phyloP scores from a whole-genome alignment of 2,113 vertebrate genomes.

The Condylura cristata region DNA sequence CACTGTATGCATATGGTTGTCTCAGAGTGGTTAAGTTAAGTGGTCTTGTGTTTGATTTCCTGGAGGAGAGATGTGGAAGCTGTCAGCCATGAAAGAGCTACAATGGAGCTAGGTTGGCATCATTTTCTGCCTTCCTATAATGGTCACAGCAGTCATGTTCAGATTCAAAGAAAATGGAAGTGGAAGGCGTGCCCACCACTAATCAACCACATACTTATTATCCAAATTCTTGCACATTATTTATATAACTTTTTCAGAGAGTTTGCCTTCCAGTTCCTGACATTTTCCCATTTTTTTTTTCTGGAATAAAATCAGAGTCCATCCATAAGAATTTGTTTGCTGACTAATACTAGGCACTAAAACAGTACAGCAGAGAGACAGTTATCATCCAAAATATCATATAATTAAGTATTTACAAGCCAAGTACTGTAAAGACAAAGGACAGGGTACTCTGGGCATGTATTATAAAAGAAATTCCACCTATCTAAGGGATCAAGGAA shows the following conservation, averaged over 20 bases:
- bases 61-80: neutral
- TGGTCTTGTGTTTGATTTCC: neutral
- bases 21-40: too few species aligned
- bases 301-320: constrained; percentile 19
- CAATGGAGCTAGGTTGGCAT: neutral
- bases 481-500: neutral
- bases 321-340: neutral
- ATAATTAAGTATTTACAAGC: neutral
- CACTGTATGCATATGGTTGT: neutral
- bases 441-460: neutral
- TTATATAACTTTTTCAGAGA: constrained; percentile 2
- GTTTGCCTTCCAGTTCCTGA: neutral
- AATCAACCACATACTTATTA: neutral
- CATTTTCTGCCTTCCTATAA: neutral
- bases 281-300: neutral
- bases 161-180: neutral
- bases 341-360: neutral
- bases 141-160: neutral
- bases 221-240: neutral
- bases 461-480: neutral
- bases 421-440: neutral
- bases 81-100: neutral
- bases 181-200: neutral
- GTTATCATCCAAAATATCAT: neutral
- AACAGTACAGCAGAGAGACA: neutral